Percentiles rank a stretch among this genome's conserved stretches.
Evolutionary conservation across 2,113 vertebrate genomes (phyloP).

Genomic region (Forbesichthys agassizii): DNA sequence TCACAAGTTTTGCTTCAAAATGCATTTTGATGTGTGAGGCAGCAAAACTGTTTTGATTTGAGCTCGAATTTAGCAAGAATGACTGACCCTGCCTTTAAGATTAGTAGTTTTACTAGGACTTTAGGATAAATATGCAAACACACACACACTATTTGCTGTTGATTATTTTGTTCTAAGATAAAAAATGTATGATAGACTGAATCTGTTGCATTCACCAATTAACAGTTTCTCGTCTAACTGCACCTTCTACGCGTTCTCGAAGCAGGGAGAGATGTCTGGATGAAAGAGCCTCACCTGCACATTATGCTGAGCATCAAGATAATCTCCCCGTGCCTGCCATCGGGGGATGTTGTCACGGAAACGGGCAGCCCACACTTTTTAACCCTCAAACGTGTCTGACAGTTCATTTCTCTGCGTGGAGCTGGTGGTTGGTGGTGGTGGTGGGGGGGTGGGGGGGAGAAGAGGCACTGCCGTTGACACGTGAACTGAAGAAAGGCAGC

Average conservation of each 20-base stretch:
- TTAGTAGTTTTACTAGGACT: no score
- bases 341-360: constrained; percentile 48
- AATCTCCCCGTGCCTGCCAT: background rate
- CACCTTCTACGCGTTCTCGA: constrained; percentile 39
- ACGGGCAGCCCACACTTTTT: constrained; percentile 37
- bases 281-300: constrained; percentile 7
- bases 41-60: no score
- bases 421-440: no score
- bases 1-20: no score
- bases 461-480: no score
- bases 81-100: no score
- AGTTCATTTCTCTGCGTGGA: constrained; percentile 40
- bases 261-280: background rate
- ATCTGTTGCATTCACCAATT: no score
- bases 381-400: constrained; percentile 43
- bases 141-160: no score
- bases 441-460: constrained; percentile 23
- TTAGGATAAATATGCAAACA: no score
- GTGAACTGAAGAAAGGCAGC: constrained; percentile 3
- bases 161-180: constrained; percentile 22
- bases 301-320: constrained; percentile 16
- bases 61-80: no score
- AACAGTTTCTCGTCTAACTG: constrained; percentile 31
- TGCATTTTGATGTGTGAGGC: no score
- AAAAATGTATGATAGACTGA: constrained; percentile 33